Evolutionary conservation across 2,888 invertebrate genomes (phyloP), one percentile per base, ranked within the genome.

Genomic region (Tenthredo distinguenda): DNA sequence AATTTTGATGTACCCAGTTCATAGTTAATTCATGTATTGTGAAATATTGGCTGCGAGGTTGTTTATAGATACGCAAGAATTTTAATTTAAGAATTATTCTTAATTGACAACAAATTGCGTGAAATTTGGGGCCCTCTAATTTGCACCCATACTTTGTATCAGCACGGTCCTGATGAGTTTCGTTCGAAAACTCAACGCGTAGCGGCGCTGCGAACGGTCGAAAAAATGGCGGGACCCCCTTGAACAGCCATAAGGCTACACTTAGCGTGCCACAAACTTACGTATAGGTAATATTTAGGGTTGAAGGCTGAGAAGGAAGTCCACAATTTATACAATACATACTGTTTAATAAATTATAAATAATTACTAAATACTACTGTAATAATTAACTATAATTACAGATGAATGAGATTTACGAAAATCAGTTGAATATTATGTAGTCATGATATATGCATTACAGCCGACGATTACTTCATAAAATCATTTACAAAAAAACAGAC

Each of bases 261-360:
- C 12, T 10, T 5, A 34, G 12, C 5, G n/a, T 55, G 55, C 1
- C n/a, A n/a, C 1, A n/a, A 55, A n/a, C 55, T 55, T n/a, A n/a
- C 7, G n/a, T 2, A 55, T 55, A 7, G n/a, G 6, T 55, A 47
- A n/a, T n/a, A 55, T 1, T 55, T 55, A n/a, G 55, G 55, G n/a
- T 68, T 31, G 6, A 34, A 12, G 72, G 10, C 21, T 74, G 72
- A 43, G 4, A 26, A 81, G 31, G 15, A 62, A 40, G 15, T 62
- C 62, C 10, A 81, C 62, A 62, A 58, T 40, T 62, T 81, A 37
- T 83, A 83, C 71, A 83, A 68, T 83, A 68, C 47, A 65, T 86
- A 86, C 85, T 86, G 85, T 86, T 86, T 86, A 86, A 87, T 87
- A 86, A 87, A 87, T 87, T 87, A 87, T 87, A 86, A 87, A 87